Evolutionary conservation across 2,888 invertebrate species (phyloP).

Genomic region (Amiota communis): DNA sequence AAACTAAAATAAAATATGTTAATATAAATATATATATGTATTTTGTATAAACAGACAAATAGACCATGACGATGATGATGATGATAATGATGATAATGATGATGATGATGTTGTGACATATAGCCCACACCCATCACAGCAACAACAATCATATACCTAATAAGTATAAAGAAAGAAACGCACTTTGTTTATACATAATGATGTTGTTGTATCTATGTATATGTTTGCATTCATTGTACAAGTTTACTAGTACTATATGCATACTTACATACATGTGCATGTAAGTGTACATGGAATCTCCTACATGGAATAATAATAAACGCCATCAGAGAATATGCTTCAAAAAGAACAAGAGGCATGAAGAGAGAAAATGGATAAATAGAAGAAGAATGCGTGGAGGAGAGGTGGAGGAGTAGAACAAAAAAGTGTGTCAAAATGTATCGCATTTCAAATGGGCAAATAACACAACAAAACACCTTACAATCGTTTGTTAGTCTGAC

Average conservation of each 20-base stretch:
- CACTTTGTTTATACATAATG: background rate
- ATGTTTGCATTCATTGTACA: background rate
- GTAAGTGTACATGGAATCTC: too few relatives aligned
- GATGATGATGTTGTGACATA: too few relatives aligned
- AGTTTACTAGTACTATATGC: too few relatives aligned
- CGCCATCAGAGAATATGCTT: background rate
- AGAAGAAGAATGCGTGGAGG: background rate
- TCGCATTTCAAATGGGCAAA: conserved; percentile 7
- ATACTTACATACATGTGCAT: background rate
- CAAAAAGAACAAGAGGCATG: too few relatives aligned
- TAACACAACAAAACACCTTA: background rate
- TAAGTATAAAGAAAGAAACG: background rate
- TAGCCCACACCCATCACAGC: conserved; percentile 5
- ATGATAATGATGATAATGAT: too few relatives aligned
- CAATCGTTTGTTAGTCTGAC: background rate
- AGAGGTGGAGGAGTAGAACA: background rate
- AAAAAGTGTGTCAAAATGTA: conserved; percentile 16
- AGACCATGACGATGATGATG: conserved; percentile 53
- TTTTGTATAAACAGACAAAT: conserved; percentile 49
- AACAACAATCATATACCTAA: background rate
- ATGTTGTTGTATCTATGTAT: background rate
- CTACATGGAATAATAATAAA: background rate
- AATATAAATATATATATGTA: conserved; percentile 35
- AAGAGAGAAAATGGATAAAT: background rate
- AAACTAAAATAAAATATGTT: conserved; percentile 8